Conservation (phyloP, 2,113 vertebrate species). For the Phoenicopterus ruber region DNA sequence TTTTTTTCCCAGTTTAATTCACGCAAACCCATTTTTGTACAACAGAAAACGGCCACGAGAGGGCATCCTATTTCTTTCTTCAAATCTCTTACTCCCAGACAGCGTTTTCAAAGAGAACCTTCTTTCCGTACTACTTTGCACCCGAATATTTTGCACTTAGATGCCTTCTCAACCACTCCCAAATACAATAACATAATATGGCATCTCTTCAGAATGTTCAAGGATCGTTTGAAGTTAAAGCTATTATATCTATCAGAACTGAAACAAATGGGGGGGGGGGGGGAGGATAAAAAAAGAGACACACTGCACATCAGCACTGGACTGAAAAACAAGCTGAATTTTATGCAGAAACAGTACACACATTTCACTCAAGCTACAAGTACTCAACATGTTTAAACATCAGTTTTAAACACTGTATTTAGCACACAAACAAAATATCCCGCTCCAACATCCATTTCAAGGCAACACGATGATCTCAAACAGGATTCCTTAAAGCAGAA, state of each 20-base stretch:
- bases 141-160: rapidly evolving
- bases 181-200: rapidly evolving
- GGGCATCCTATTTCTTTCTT: neutral
- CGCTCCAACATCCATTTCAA: neutral
- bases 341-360: neutral
- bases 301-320: neutral
- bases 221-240: neutral
- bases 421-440: neutral
- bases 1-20: rapidly evolving
- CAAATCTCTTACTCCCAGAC: too few relatives aligned
- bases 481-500: neutral
- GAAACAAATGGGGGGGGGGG: rapidly evolving
- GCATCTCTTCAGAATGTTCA: neutral
- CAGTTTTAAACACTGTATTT: neutral
- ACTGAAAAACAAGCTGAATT: neutral
- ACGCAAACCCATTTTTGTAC: neutral
- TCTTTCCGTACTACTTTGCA: neutral
- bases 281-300: too few relatives aligned
- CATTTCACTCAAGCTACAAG: neutral
- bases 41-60: neutral
- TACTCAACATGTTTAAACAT: neutral
- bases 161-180: neutral
- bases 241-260: too few relatives aligned
- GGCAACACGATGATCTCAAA: neutral
- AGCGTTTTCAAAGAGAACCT: neutral